Evolutionary conservation across 2,113 vertebrate species (phyloP), one percentile per base, ranked within the genome.

Genomic region (Pelmatolapia mariae): DNA sequence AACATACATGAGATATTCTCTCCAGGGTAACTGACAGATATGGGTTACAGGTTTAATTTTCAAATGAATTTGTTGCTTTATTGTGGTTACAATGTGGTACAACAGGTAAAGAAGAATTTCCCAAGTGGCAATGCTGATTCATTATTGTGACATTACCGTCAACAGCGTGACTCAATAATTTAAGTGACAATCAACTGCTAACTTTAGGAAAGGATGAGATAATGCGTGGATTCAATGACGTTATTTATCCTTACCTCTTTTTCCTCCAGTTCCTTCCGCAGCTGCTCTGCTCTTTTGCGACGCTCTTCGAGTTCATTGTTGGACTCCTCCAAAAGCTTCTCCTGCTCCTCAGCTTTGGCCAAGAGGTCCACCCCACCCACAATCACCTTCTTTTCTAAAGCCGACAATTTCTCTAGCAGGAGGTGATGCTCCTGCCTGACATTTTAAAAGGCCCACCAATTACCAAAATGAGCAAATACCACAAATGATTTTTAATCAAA

Each of bases 311-410:
- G 95, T 68, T 99, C 99, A 93, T 96, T 97, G 91, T 99, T 99
- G n/a, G 98, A 99, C 94, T 99, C 98, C 84, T 99, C 97, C 33
- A 99, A 95, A 86, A 99, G 98, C 92, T 97, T 99, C 93, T 99
- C 99, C 87, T 99, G 99, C 92, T 99, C 99, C 92, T 99, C 99
- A 38, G 99, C 98, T 94, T 99, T 99, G 43, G 99, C 99, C 95
- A 99, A 89, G 86, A 99, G 97, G 93, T 99, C 99, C 84, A 99
- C 99, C 45, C 99, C 99, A 53, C 99, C 99, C 31, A 99, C 98
- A 22, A 99, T 99, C 81, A 99, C 99, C 89, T 99, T 99, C 91
- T 99, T 99, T 95, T 99, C 98, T 84, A 99, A 68, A 1, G 97
- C 97, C 11, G 97, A 98, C 68, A 99, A 94, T 84, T 99, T 99